Base-by-base conservation (phyloP, 2,888 invertebrate species). In the Fragum fragum region DNA sequence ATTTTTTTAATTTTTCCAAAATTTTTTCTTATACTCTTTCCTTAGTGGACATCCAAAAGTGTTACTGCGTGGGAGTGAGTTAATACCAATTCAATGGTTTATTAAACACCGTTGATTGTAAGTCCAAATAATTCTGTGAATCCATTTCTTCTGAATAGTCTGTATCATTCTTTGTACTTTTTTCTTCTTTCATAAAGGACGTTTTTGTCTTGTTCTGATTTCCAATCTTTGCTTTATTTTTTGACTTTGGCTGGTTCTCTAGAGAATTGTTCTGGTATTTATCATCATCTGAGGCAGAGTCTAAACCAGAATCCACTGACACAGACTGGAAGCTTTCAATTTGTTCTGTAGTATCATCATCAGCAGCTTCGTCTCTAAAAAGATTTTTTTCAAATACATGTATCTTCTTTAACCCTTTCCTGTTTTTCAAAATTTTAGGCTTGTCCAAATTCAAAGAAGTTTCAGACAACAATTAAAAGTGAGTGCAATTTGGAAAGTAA, bases 271-370 rank as follows among this genome's bases (percentile, higher is more conserved):
- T 42, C 23, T 42, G 42, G 23, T 16, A n/a, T 21, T 73, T 74
- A 53, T 88, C 88, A 85, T 86, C 86, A 47, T 88, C 88, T n/a
- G 85, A 80, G 42, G 85, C 47, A 3, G 66, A 66, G 23, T 66
- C 66, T 66, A 66, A 26, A 39, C 81, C 85, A 66, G 85, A 85
- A 71, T 85, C 85, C 28, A 73, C 55, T 21, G 81, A 73, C 73
- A 47, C 81, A 81, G 81, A 81, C 81, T 81, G 81, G 26, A 55
- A 68, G 36, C 72, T 76, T 29, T 78, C 83, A 55, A 61, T 73
- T 11, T 57, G 36, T 9, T 73, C 72, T 47, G 78, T 79, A 36
- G 83, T 81, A 26, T 85, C 83, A 11, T 83, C 88, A 52, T 81
- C 81, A 26, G 85, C 80, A 16, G 84, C 79, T 26, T 78, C 73